A percentile compares a stretch with the other conserved stretches of the same genome.
These are phyloP conservation scores for Pelmatolapia mariae DNA, from an alignment of 2,113 vertebrate genomes.

Conservation along the genomic window DNA sequence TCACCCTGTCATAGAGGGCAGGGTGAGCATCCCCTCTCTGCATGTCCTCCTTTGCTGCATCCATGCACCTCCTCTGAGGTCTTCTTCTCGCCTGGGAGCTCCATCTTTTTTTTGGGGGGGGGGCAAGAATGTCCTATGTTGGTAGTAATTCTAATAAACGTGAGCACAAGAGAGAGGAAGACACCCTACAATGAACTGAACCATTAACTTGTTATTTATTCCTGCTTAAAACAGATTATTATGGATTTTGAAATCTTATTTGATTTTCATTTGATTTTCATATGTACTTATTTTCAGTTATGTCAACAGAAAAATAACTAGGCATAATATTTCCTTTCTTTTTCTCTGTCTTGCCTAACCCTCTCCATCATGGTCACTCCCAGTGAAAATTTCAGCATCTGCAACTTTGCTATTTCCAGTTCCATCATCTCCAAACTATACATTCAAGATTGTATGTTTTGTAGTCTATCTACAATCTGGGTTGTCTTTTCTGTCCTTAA, in stretches of 20 bases:
- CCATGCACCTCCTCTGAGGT: background rate
- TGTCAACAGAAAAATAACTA: no score
- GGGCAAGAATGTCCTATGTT: rapidly evolving
- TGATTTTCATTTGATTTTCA: no score
- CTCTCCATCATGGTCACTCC: no score
- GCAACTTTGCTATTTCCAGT: no score
- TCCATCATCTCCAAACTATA: no score
- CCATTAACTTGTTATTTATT: background rate
- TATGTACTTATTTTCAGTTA: no score
- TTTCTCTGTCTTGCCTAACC: no score
- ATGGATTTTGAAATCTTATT: background rate
- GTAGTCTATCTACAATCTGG: no score
- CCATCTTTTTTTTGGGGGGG: rapidly evolving
- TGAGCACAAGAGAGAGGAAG: background rate
- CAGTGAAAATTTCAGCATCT: no score
- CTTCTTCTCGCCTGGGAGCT: background rate
- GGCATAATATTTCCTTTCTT: no score
- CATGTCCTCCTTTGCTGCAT: background rate
- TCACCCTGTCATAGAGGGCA: background rate
- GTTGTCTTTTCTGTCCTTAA: no score
- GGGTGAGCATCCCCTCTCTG: background rate
- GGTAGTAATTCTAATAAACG: background rate
- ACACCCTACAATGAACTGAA: background rate
- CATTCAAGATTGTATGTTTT: no score
- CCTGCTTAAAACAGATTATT: background rate